Percentiles rank a stretch among this genome's conserved stretches.
Evolutionary conservation across 2,888 invertebrate species (phyloP).

Genomic region (Melanostoma scalare): DNA sequence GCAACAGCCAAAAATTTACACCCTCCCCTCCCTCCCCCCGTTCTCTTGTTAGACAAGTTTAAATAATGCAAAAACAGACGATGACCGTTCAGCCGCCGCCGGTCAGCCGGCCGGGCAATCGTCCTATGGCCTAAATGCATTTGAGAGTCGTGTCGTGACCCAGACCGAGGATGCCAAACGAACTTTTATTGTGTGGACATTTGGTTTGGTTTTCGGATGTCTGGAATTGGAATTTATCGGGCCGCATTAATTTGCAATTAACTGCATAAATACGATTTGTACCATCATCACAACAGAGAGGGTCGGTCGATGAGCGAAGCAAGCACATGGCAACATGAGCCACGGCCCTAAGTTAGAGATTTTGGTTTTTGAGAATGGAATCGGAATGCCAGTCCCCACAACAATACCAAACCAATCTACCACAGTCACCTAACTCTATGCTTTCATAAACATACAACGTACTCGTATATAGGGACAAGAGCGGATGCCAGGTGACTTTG

Average conservation of each 20-base stretch:
- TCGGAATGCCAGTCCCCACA: conserved; percentile 21
- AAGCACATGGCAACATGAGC: conserved; percentile 8
- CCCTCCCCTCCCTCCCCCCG: not conserved
- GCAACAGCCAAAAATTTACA: conserved; percentile 3
- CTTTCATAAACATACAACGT: not conserved
- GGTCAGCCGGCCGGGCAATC: not conserved
- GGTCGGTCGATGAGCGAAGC: conserved; percentile 11
- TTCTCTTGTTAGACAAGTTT: not conserved
- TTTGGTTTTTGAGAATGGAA: conserved; percentile 31
- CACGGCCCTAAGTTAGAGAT: conserved; percentile 38
- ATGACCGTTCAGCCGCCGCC: not conserved
- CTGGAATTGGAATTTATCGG: conserved; percentile 65
- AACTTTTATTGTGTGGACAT: conserved; percentile 63
- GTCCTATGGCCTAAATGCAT: conserved; percentile 16
- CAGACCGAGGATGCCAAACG: conserved; percentile 34
- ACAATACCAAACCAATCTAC: conserved; percentile 37
- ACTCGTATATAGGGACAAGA: conserved; percentile 8
- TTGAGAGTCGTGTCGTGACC: conserved; percentile 27
- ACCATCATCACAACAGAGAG: conserved; percentile 13
- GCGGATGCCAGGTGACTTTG: conserved; percentile 34
- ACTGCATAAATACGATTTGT: conserved; percentile 68
- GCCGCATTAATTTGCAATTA: conserved; percentile 71
- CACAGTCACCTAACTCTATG: conserved; percentile 34
- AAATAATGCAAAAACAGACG: conserved; percentile 28
- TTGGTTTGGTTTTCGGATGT: conserved; percentile 49